Conservation (phyloP, 2,797 vertebrate genomes). For the Sphaeramia orbicularis region DNA sequence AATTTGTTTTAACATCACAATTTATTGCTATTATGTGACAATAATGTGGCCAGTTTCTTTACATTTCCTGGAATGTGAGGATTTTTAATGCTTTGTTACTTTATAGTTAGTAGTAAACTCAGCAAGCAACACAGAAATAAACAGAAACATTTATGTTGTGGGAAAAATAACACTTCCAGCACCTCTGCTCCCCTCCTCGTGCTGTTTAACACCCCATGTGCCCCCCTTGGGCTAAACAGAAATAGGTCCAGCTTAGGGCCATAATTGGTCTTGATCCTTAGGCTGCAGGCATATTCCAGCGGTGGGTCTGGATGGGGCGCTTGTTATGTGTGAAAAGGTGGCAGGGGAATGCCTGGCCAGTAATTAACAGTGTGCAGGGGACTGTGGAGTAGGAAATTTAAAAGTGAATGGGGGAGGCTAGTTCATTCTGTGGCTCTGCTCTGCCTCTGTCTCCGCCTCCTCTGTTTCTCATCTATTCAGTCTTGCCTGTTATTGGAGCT, state of each 20-base stretch:
- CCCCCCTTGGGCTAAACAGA: slow-evolving; percentile 83
- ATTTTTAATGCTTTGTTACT: slow-evolving; percentile 40
- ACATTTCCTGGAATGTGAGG: slow-evolving; percentile 8
- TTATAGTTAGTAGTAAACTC: slow-evolving; percentile 54
- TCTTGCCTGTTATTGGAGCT: slow-evolving; percentile 94
- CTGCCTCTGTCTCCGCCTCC: slow-evolving; percentile 79
- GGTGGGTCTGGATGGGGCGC: slow-evolving; percentile 79
- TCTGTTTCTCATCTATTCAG: slow-evolving; percentile 92
- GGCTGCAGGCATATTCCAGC: slow-evolving; percentile 83
- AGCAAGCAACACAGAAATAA: slow-evolving; percentile 65
- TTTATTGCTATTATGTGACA: neutral
- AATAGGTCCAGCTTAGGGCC: slow-evolving; percentile 84
- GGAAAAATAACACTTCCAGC: slow-evolving; percentile 80
- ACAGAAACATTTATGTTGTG: slow-evolving; percentile 81
- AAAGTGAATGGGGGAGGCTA: slow-evolving; percentile 96
- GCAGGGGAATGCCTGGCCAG: slow-evolving; percentile 91
- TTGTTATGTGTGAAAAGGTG: slow-evolving; percentile 88
- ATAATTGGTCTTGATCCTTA: slow-evolving; percentile 87
- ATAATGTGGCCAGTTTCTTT: slow-evolving; percentile 4
- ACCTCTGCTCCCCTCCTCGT: slow-evolving; percentile 68
- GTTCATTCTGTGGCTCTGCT: slow-evolving; percentile 89
- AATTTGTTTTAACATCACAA: slow-evolving; percentile 7
- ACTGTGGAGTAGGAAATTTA: slow-evolving; percentile 96
- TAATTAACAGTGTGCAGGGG: slow-evolving; percentile 97
- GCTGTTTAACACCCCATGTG: slow-evolving; percentile 72